phyloP scores from a whole-genome alignment of 2,113 vertebrate genomes.

The Syrrhaptes paradoxus region DNA sequence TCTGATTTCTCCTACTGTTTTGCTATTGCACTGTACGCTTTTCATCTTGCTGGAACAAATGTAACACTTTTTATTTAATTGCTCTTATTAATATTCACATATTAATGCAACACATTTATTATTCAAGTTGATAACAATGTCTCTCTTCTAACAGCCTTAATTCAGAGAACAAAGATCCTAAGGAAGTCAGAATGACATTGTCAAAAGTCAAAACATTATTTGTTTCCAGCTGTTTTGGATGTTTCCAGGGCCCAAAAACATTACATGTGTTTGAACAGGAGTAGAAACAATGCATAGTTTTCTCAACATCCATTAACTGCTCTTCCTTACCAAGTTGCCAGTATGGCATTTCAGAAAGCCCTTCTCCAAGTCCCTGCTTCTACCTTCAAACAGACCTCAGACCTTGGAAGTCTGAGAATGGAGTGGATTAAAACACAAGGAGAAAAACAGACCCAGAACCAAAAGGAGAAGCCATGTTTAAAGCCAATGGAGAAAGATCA shows the following conservation, averaged over 20 bases:
- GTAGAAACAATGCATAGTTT: neutral
- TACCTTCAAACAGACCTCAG: neutral
- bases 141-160: slow-evolving; percentile 9
- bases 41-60: slow-evolving; percentile 33
- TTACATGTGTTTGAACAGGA: neutral
- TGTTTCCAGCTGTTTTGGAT: neutral
- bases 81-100: slow-evolving; percentile 44
- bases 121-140: slow-evolving; percentile 27
- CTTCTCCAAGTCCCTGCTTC: neutral
- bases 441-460: neutral
- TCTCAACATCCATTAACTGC: neutral
- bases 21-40: neutral
- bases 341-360: neutral
- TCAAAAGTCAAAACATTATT: slow-evolving; percentile 2
- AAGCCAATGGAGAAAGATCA: neutral
- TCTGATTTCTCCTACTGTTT: neutral
- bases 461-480: neutral
- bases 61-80: slow-evolving; percentile 14
- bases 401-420: neutral
- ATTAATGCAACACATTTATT: slow-evolving; percentile 14
- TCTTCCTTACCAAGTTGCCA: neutral
- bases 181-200: slow-evolving; percentile 9
- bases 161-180: neutral
- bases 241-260: neutral
- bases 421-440: neutral